A percentile compares a stretch with the other conserved stretches of the same genome.
phyloP scores from a whole-genome alignment of 2,113 vertebrate species.

The Calcarius ornatus region DNA sequence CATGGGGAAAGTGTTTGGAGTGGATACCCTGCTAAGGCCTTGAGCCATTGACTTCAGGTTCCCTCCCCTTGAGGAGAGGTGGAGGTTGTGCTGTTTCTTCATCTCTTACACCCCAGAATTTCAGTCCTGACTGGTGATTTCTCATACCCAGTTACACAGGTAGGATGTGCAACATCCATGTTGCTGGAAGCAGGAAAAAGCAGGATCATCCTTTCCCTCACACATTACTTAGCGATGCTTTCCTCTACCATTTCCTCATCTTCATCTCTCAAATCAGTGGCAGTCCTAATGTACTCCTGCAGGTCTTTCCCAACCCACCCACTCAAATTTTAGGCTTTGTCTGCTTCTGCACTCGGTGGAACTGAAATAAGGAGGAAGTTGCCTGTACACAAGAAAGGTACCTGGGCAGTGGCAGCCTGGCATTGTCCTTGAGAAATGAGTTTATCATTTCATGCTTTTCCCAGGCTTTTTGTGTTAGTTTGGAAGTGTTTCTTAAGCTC shows the following conservation, averaged over 20 bases:
- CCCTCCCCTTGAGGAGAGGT: background rate
- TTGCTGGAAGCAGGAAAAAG: background rate
- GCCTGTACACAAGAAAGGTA: background rate
- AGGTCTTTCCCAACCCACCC: background rate
- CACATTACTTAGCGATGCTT: background rate
- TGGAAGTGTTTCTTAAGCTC: background rate
- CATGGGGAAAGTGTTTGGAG: background rate
- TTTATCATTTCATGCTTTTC: background rate
- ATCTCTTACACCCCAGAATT: background rate
- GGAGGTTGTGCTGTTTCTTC: background rate
- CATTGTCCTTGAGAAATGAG: background rate
- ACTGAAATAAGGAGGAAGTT: background rate
- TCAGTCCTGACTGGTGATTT: background rate
- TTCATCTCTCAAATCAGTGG: background rate
- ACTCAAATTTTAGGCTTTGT: background rate
- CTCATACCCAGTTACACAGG: background rate
- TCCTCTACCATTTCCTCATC: background rate
- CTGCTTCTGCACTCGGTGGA: background rate
- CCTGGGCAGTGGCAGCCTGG: background rate
- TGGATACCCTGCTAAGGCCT: background rate
- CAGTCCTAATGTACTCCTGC: background rate
- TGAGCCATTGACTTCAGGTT: background rate
- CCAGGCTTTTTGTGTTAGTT: background rate
- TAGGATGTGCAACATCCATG: background rate
- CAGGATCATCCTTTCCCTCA: background rate